Evolutionary conservation across 2,113 vertebrate genomes (phyloP), one percentile per base, ranked within the genome.

Genomic region (Cyanocitta stelleri): DNA sequence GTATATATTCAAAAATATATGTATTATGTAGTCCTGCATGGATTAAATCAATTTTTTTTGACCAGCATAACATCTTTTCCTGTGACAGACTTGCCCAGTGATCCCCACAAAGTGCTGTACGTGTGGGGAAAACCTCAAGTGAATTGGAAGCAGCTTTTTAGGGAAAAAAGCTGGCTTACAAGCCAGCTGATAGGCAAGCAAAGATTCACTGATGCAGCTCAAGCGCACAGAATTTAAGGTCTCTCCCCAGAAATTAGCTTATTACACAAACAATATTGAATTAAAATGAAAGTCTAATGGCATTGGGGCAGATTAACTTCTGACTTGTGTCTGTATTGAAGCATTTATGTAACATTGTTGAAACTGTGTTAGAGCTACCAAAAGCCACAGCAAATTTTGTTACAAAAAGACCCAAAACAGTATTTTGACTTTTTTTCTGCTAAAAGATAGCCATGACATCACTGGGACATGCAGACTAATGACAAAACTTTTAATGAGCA

Each of bases 161-260:
- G n/a, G 22, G 39, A 24, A 22, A 81, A 77, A 79, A 75, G 8
- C 7, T 68, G 51, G 13, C 17, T 39, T 52, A 44, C 27, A 76
- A 51, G 49, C 20, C 58, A 1, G 13, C 29, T 63, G 51, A 62
- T 1, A 14, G 44, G 30, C 55, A 91, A 91, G 59, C 1, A 0
- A 46, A 75, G 44, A 71, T 27, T 27, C 39, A 49, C 8, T 37
- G 43, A 51, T 2, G 7, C 37, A 67, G n/a, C 35, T 85, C 39
- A 13, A 79, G 19, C 0, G 0, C 27, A 43, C 0, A 0, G 54
- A 66, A 44, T 87, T 80, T 58, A 66, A 79, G 27, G 58, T 63
- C 37, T 64, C 20, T 61, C 63, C 54, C 46, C n/a, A 73, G 54
- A 90, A 92, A 79, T 35, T 1, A 63, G 35, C 61, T 78, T 46